Conservation (phyloP, 2,113 vertebrate species). For the Cyphotilapia sp. region DNA sequence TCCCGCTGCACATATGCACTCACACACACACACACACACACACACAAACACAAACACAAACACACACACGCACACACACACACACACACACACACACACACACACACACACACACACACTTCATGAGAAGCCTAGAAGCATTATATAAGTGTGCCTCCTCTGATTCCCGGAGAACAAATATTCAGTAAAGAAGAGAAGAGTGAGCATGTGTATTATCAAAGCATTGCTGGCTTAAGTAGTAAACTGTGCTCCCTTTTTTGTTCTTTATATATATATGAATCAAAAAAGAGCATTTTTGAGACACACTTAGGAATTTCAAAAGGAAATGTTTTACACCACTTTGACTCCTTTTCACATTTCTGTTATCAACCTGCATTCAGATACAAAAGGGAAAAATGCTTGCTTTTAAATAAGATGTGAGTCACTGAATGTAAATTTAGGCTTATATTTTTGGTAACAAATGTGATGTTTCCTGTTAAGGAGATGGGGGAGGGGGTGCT, state of each 20-base stretch:
- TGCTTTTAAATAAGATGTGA: neutral
- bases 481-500: neutral
- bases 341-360: neutral
- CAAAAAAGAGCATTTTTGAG: neutral
- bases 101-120: neutral
- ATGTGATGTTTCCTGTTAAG: neutral
- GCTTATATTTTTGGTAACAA: neutral
- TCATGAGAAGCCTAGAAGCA: conserved; percentile 10
- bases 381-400: neutral
- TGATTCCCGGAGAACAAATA: conserved; percentile 32
- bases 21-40: neutral
- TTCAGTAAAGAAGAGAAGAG: neutral
- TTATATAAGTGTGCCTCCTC: conserved; percentile 36
- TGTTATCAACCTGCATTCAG: neutral
- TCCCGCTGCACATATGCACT: neutral
- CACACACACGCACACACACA: neutral
- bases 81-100: fast-evolving
- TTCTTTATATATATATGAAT: neutral
- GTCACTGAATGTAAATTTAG: neutral
- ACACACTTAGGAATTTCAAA: neutral
- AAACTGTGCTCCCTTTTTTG: neutral
- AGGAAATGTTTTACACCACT: neutral
- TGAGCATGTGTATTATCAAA: conserved; percentile 14
- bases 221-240: neutral
- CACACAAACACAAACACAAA: fast-evolving